Evolutionary conservation across 2,113 vertebrate species (phyloP).

Genomic region (Pseudopipra pipra): DNA sequence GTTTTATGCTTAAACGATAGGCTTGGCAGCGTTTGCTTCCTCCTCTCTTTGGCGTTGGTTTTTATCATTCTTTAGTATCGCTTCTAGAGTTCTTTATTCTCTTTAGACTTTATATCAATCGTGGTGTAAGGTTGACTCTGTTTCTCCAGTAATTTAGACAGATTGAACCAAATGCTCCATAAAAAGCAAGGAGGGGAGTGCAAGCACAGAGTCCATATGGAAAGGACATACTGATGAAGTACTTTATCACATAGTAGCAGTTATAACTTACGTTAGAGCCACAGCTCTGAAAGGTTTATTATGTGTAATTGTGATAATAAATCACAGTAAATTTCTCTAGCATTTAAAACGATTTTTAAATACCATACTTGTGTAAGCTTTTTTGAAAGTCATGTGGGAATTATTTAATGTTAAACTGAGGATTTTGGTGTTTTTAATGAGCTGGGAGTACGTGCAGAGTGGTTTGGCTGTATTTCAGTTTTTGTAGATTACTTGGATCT

Average conservation of each 20-base stretch:
- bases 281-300: not conserved
- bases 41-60: not conserved
- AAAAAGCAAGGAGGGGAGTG: not conserved
- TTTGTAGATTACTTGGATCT: slow-evolving; percentile 51
- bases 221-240: not conserved
- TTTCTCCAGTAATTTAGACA: not conserved
- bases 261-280: not conserved
- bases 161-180: not conserved
- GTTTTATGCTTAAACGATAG: not conserved
- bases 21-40: not conserved
- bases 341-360: slow-evolving; percentile 24
- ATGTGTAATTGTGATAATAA: slow-evolving; percentile 19
- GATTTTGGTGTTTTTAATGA: slow-evolving; percentile 41
- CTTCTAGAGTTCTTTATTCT: not conserved
- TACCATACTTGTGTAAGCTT: not conserved
- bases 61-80: not conserved
- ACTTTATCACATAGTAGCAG: not conserved
- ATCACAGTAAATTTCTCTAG: not conserved
- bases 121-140: not conserved
- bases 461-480: slow-evolving; percentile 36
- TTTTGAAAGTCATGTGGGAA: slow-evolving; percentile 3
- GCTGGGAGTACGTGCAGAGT: not conserved
- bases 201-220: not conserved
- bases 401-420: slow-evolving; percentile 34
- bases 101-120: accelerated